Evolutionary conservation across 2,113 vertebrate species (phyloP).

Genomic region (Menura novaehollandiae): DNA sequence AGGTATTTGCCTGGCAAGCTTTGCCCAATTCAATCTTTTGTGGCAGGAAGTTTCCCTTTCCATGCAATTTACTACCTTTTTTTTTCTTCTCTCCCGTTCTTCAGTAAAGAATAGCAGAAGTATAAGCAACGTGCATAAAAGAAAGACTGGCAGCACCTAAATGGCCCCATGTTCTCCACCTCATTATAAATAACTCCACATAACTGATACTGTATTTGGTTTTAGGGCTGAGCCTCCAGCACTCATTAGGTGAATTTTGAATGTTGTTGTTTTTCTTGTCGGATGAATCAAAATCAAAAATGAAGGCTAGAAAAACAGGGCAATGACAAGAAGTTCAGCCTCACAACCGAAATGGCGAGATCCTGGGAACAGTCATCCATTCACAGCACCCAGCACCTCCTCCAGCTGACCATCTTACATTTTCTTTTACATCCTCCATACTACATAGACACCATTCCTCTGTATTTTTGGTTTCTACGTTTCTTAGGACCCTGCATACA

Average conservation of each 20-base stretch:
- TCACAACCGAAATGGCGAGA: background rate
- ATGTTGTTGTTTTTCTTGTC: rapidly evolving
- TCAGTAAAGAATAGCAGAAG: background rate
- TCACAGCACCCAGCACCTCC: background rate
- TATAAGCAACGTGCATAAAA: background rate
- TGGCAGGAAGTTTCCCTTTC: background rate
- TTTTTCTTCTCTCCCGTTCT: rapidly evolving
- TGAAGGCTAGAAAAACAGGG: background rate
- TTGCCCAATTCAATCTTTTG: background rate
- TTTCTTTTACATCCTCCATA: background rate
- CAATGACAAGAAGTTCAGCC: background rate
- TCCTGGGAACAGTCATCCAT: background rate
- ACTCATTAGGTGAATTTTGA: background rate
- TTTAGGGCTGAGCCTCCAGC: background rate
- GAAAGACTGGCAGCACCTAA: background rate
- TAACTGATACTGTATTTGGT: background rate
- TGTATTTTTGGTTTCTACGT: background rate
- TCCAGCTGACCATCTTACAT: background rate
- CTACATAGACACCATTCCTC: background rate
- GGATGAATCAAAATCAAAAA: background rate
- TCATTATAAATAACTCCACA: background rate
- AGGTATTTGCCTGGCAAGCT: background rate
- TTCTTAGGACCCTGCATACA: background rate
- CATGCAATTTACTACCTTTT: background rate
- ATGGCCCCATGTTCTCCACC: background rate